Evolutionary conservation across 2,888 invertebrate species (phyloP), one percentile per base, ranked within the genome.

Genomic region (Eristalinus sepulchralis): DNA sequence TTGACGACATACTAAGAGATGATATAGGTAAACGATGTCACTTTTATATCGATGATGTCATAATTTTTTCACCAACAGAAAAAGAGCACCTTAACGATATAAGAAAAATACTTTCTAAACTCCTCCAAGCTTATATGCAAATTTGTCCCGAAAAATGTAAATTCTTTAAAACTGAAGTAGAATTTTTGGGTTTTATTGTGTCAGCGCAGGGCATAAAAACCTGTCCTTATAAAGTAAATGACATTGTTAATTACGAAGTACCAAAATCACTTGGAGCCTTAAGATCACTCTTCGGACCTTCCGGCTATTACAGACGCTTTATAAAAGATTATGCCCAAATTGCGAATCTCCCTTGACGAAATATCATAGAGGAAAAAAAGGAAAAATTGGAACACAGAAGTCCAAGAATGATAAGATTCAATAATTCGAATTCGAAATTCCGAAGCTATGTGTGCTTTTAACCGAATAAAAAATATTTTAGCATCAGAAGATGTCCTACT

Each of bases 361-460:
- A 22, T 39, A 81, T 22, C 24, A 84, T 2, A 67, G 81, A 83
- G 88, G 88, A 22, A 83, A 88, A 55, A 82, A 85, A 13, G 83
- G 80, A 55, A 75, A 66, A 2, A 57, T 77, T 3, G 27, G 27
- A 27, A 27, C 27, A 27, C 27, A 27, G 27, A 27, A 27, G 47
- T 75, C 68, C 39, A 85, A 76, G 47, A 71, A 68, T 13, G 13
- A 53, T 27, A 27, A 27, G 27, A 27, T 27, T 27, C 27, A 27
- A 27, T n/a, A n/a, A n/a, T n/a, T n/a, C n/a, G n/a, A n/a, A n/a
- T n/a, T n/a, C 27, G 2, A 27, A 27, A 27, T 27, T 27, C 5
- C 27, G 27, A 27, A n/a, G n/a, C n/a, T n/a, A 27, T 27, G 2
- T 27, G 27, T 27, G 27, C 27, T 27, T 27, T 27, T 27, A n/a